Evolutionary conservation across 2,113 vertebrate species (phyloP).

Genomic region (Brachyhypopomus occidentalis): DNA sequence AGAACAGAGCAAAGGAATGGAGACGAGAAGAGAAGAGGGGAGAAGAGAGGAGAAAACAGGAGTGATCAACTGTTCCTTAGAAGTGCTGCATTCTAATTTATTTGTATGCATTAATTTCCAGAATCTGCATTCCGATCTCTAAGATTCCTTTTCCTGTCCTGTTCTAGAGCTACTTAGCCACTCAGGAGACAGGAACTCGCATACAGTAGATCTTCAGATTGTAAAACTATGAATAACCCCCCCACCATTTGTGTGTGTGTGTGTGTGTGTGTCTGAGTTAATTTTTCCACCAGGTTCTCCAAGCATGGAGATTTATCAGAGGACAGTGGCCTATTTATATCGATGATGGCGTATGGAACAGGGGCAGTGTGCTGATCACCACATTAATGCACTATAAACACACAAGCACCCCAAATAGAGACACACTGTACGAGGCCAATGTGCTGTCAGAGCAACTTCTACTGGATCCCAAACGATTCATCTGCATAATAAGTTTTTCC

Average conservation of each 20-base stretch:
- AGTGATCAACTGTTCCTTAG: background rate
- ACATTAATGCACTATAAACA: slow-evolving; percentile 9
- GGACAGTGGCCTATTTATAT: slow-evolving; percentile 69
- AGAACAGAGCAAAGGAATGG: too few relatives aligned
- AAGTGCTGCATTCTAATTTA: slow-evolving; percentile 2
- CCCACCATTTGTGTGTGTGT: background rate
- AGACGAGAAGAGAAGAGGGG: too few relatives aligned
- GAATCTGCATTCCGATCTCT: slow-evolving; percentile 22
- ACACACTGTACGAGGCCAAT: background rate
- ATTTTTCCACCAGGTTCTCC: slow-evolving; percentile 61
- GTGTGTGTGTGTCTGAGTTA: slow-evolving; percentile 8
- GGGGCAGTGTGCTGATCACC: slow-evolving; percentile 58
- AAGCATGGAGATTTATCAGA: slow-evolving; percentile 58
- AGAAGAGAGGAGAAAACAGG: background rate
- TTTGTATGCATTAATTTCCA: background rate
- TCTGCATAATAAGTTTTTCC: too few relatives aligned
- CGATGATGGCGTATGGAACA: slow-evolving; percentile 53
- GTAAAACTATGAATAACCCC: background rate
- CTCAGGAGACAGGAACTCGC: slow-evolving; percentile 30
- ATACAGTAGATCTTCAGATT: slow-evolving; percentile 35
- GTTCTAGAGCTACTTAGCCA: background rate
- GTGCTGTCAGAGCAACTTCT: too few relatives aligned
- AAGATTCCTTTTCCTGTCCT: background rate
- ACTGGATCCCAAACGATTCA: too few relatives aligned
- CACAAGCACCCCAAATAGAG: background rate